These are phyloP conservation scores for Danio choprae DNA, from an alignment of 2,797 vertebrate genomes.

Conservation along the genomic window DNA sequence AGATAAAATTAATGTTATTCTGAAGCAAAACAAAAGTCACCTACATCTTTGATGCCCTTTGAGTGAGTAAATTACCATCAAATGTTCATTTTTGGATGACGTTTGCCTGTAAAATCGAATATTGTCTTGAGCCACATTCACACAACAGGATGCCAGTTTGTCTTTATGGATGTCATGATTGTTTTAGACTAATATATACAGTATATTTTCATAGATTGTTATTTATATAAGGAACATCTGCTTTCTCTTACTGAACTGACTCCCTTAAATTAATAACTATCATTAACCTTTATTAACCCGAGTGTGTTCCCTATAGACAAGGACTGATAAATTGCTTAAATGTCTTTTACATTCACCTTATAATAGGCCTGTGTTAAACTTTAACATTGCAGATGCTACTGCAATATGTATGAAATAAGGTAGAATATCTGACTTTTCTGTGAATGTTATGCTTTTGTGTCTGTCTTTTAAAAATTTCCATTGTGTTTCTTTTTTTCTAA, in stretches of 20 bases:
- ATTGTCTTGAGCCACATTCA: background rate
- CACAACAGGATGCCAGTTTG: background rate
- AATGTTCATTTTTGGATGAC: too few species aligned
- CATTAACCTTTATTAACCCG: background rate
- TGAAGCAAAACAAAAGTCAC: too few species aligned
- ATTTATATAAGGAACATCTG: background rate
- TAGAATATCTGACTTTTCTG: background rate
- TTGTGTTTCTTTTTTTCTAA: constrained; percentile 17
- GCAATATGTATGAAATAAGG: background rate
- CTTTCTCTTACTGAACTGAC: background rate
- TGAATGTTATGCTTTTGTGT: constrained; percentile 55
- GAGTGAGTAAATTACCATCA: too few species aligned
- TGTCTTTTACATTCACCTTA: background rate
- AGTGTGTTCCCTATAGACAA: background rate
- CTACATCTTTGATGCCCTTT: too few species aligned
- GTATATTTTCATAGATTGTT: background rate
- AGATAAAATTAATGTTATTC: too few species aligned
- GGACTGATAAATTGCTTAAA: background rate
- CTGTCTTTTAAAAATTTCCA: constrained; percentile 52
- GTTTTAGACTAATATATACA: background rate
- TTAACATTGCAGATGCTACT: background rate
- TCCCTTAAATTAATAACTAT: background rate
- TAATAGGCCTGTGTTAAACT: background rate
- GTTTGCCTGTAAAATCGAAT: background rate
- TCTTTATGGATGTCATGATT: background rate